Base-by-base conservation (phyloP, 2,113 vertebrate species). In the Callipepla squamata region DNA sequence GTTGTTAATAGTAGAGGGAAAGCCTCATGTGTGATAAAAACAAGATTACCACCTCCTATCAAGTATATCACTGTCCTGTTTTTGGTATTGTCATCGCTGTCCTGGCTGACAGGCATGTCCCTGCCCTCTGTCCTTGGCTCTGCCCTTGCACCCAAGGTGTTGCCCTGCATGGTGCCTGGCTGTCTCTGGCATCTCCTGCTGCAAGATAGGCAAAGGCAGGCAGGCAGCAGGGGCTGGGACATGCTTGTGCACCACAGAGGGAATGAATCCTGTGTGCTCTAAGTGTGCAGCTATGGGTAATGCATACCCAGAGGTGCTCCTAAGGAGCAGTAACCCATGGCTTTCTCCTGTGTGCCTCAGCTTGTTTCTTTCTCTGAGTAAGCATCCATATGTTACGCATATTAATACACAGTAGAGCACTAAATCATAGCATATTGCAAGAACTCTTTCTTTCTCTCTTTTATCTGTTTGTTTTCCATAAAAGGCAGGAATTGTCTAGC, bases 51-150 rank as follows among this genome's bases (percentile, higher is more conserved):
- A 1, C 51, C 51, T 92, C 72, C 47, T 20, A 11, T 77, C 78
- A 70, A 61, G 79, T 7, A 74, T 62, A 17, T 2, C 8, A 48
- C 26, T 28, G 2, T 38, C 9, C 1, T n/a, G 61, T 68, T 91
- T 53, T 72, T 61, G 58, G 5, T 36, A 55, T 20, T 0, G 4
- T 70, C 91, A 42, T 58, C 47, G 68, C 81, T 40, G 32, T 45
- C 73, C 62, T 0, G 0, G 75, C 55, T 88, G 1, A 44, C 51
- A 78, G 58, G 48, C 65, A 26, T 80, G 80, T 85, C 65, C 73
- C 90, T 90, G 73, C 10, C 4, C 68, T 83, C 47, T 94, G 93
- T 72, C 93, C 94, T 96, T 90, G 80, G 47, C 79, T 77, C 72
- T 70, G 82, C 20, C 90, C 73, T 23, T 66, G 81, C 65, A 28